Percentiles rank a stretch among this genome's conserved stretches.
Conservation (phyloP, 1,140 invertebrate species). For the Teleopsis dalmanni region DNA sequence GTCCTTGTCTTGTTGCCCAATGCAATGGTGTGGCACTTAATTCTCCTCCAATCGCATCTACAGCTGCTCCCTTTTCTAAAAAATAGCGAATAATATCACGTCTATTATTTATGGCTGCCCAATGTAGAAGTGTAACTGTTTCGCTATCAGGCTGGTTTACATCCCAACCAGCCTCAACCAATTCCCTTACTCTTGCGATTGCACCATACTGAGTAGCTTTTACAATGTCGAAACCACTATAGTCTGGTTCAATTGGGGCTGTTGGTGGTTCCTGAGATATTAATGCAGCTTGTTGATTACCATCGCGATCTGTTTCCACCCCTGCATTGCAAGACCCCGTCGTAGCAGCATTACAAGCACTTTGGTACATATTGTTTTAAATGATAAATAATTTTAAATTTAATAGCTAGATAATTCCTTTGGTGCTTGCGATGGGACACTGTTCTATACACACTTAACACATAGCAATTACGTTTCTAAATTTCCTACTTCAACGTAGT, state of each 20-base stretch:
- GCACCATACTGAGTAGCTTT: slow-evolving; percentile 92
- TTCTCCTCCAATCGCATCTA: slow-evolving; percentile 94
- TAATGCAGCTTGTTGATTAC: slow-evolving; percentile 47
- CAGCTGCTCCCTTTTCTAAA: slow-evolving; percentile 75
- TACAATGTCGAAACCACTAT: slow-evolving; percentile 83
- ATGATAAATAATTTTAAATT: too few species aligned
- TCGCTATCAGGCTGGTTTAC: slow-evolving; percentile 84
- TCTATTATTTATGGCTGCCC: slow-evolving; percentile 98
- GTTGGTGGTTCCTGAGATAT: slow-evolving; percentile 50
- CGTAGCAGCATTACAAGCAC: slow-evolving; percentile 55
- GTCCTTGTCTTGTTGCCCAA: slow-evolving; percentile 96
- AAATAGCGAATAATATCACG: slow-evolving; percentile 86
- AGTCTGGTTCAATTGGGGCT: slow-evolving; percentile 60
- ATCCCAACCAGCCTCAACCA: slow-evolving; percentile 82
- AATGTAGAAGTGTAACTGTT: slow-evolving; percentile 94
- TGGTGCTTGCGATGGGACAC: too few species aligned
- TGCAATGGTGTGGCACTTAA: slow-evolving; percentile 92
- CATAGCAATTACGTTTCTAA: too few species aligned
- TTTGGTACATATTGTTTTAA: slow-evolving; percentile 55
- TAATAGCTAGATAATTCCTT: too few species aligned
- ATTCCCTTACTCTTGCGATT: slow-evolving; percentile 70
- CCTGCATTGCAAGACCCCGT: slow-evolving; percentile 47
- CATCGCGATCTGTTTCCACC: slow-evolving; percentile 46
- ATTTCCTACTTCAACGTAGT: too few species aligned
- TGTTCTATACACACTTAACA: too few species aligned